These are phyloP conservation scores for Mastigias papua DNA, from an alignment of 30 jellyfish, hydroid and myxozoan species.

Conservation along the genomic window DNA sequence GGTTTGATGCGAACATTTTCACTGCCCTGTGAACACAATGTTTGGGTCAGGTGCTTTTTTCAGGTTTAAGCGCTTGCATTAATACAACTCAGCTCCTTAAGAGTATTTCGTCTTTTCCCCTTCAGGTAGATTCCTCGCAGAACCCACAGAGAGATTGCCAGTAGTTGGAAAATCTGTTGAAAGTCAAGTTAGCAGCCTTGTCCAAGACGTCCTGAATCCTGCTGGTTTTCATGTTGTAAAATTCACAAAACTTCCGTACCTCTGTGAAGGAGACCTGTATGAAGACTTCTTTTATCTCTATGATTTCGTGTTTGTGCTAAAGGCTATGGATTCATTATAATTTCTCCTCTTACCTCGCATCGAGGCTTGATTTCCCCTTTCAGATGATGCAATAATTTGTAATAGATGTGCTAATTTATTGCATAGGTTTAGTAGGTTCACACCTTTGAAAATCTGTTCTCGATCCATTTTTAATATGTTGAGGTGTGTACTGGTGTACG, in stretches of 20 bases:
- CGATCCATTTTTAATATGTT: too few relatives aligned
- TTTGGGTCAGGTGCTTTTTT: too few relatives aligned
- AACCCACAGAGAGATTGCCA: slow-evolving; percentile 60
- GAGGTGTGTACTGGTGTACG: too few relatives aligned
- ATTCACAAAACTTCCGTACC: slow-evolving; percentile 89
- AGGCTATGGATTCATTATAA: background rate
- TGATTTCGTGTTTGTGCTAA: slow-evolving; percentile 78
- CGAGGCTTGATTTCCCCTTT: background rate
- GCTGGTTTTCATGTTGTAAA: slow-evolving; percentile 80
- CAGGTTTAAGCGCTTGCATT: too few relatives aligned
- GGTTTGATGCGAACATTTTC: too few relatives aligned
- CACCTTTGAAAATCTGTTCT: too few relatives aligned
- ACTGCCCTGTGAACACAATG: too few relatives aligned
- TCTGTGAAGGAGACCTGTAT: slow-evolving; percentile 94
- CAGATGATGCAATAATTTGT: background rate
- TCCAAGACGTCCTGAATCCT: slow-evolving; percentile 70
- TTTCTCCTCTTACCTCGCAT: background rate
- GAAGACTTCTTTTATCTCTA: slow-evolving; percentile 73
- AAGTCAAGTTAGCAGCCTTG: slow-evolving; percentile 71
- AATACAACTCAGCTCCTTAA: too few relatives aligned
- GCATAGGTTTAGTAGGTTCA: background rate
- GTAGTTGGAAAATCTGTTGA: slow-evolving; percentile 75
- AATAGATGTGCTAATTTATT: background rate
- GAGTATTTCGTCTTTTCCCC: too few relatives aligned
- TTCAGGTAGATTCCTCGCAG: slow-evolving; percentile 64